Percentiles rank a stretch among this genome's conserved stretches.
Conservation (phyloP, 1,140 invertebrate genomes). For the Acromyrmex heyeri region DNA sequence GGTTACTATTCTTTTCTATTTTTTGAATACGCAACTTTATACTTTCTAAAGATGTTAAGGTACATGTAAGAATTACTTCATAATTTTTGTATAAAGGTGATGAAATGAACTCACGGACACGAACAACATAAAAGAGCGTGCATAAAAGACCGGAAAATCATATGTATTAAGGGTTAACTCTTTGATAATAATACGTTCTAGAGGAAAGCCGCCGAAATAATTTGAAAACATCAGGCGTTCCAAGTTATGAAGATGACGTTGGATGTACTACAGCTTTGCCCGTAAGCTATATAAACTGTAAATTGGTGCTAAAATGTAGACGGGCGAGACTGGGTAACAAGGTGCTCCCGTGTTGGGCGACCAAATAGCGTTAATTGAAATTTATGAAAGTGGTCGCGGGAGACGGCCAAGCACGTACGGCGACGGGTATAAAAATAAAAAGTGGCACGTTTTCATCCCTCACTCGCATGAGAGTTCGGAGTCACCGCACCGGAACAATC, state of each 20-base stretch:
- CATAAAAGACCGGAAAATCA: too few species aligned
- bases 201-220: conserved; percentile 42
- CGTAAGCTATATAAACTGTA: conserved; percentile 60
- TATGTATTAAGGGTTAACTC: background rate
- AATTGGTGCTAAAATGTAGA: conserved; percentile 63
- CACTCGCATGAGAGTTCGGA: background rate
- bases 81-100: too few species aligned
- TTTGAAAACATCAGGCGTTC: conserved; percentile 52
- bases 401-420: conserved; percentile 57
- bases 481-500: conserved; percentile 15
- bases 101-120: too few species aligned
- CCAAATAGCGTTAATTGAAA: conserved; percentile 64
- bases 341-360: conserved; percentile 50
- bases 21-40: too few species aligned
- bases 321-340: conserved; percentile 56
- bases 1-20: too few species aligned
- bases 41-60: too few species aligned
- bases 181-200: background rate
- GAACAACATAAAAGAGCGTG: too few species aligned
- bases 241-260: conserved; percentile 37
- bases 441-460: conserved; percentile 34
- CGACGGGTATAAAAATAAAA: conserved; percentile 44
- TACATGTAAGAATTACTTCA: too few species aligned
- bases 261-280: conserved; percentile 21
- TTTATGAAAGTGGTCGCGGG: conserved; percentile 60